Percentiles rank a stretch among this genome's conserved stretches.
Evolutionary conservation across 2,888 invertebrate species (phyloP).

Genomic region (Osedax frankpressi): DNA sequence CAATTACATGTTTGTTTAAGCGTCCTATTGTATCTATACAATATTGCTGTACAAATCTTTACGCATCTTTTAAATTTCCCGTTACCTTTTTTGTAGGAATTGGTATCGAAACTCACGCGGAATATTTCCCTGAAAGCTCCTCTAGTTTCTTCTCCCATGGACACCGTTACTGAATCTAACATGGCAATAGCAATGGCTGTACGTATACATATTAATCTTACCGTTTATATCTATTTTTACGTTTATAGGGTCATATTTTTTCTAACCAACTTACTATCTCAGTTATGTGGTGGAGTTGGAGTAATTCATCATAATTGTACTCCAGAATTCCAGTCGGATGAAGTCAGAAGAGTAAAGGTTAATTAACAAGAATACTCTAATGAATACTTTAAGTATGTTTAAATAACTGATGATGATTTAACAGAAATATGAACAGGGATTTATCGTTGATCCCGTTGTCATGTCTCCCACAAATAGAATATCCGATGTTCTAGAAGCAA

Average conservation of each 20-base stretch:
- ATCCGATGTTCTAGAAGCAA: slow-evolving; percentile 74
- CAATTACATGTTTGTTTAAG: no score
- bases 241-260: not conserved
- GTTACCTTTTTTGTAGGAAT: no score
- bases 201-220: slow-evolving; percentile 37
- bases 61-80: no score
- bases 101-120: slow-evolving; percentile 78
- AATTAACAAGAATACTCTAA: slow-evolving; percentile 18
- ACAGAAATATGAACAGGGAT: slow-evolving; percentile 94
- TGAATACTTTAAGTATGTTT: not conserved
- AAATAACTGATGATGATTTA: not conserved
- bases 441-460: slow-evolving; percentile 89
- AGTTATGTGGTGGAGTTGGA: slow-evolving; percentile 87
- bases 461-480: slow-evolving; percentile 77
- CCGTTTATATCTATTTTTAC: not conserved
- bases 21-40: no score
- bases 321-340: slow-evolving; percentile 80
- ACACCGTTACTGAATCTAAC: slow-evolving; percentile 94
- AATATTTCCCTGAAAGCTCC: slow-evolving; percentile 78
- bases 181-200: slow-evolving; percentile 99
- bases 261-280: slow-evolving; percentile 16
- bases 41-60: no score
- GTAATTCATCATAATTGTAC: slow-evolving; percentile 95
- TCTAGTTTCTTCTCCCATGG: slow-evolving; percentile 95
- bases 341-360: slow-evolving; percentile 82